These are phyloP conservation scores for Lophotis ruficrista DNA, from an alignment of 2,113 vertebrate genomes.

Conservation along the genomic window DNA sequence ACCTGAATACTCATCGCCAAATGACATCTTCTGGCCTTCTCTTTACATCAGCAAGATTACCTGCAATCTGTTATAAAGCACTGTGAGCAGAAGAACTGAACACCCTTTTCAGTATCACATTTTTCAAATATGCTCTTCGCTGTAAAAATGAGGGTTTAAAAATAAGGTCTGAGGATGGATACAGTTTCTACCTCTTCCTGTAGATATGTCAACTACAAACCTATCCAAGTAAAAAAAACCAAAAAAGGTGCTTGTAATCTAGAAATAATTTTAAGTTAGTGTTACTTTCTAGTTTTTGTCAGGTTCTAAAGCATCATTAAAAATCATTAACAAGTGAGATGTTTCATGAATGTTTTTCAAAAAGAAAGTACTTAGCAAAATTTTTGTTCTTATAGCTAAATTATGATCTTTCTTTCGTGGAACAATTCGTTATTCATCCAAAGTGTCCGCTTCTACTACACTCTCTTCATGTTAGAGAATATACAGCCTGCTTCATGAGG, in stretches of 20 bases:
- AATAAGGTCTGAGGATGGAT: not conserved
- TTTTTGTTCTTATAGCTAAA: not conserved
- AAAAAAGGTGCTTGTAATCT: not conserved
- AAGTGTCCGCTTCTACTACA: not conserved
- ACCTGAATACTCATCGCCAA: not conserved
- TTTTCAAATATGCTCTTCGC: not conserved
- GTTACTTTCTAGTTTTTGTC: not conserved
- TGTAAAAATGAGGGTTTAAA: not conserved
- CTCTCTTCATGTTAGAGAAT: not conserved
- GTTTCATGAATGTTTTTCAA: not conserved
- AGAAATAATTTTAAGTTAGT: not conserved
- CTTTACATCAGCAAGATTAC: not conserved
- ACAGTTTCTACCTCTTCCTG: not conserved
- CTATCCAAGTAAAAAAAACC: not conserved
- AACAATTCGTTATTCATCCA: not conserved
- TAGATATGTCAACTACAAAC: not conserved
- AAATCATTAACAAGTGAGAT: not conserved
- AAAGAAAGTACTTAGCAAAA: not conserved
- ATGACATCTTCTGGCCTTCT: not conserved
- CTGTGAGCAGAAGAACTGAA: not conserved
- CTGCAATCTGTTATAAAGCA: not conserved
- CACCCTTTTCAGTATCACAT: not conserved
- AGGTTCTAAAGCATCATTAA: not conserved
- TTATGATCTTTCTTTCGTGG: not conserved
- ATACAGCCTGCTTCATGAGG: not conserved